A percentile compares a stretch with the other conserved stretches of the same genome.
Evolutionary conservation across 2,113 vertebrate genomes (phyloP).

Genomic region (Alectura lathami): DNA sequence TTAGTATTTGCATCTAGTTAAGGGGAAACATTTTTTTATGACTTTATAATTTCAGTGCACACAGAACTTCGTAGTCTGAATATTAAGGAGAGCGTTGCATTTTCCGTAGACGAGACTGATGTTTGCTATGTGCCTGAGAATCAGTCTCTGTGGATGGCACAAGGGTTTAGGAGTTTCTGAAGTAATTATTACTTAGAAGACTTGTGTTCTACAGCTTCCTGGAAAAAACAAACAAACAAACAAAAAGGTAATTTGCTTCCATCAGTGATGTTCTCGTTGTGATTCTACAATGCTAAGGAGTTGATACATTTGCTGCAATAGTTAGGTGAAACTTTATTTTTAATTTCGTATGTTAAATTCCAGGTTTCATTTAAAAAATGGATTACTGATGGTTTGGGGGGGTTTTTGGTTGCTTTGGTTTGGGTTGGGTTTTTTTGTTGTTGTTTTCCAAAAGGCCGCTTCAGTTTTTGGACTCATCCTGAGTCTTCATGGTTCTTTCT

Average conservation of each 20-base stretch:
- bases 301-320: not conserved
- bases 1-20: not conserved
- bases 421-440: no score
- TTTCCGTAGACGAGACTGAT: not conserved
- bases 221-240: not conserved
- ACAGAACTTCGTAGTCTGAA: not conserved
- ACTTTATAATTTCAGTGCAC: not conserved
- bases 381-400: not conserved
- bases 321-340: not conserved
- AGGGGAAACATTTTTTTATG: not conserved
- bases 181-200: slow-evolving; percentile 6
- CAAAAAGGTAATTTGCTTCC: not conserved
- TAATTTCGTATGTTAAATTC: not conserved
- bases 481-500: not conserved
- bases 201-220: not conserved
- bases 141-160: not conserved
- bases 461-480: not conserved
- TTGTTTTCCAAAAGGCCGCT: not conserved
- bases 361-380: not conserved
- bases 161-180: slow-evolving; percentile 31
- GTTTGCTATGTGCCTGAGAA: not conserved
- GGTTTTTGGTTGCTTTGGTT: not conserved
- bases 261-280: not conserved
- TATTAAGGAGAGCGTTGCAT: not conserved
- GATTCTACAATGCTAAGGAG: not conserved